phyloP scores from a whole-genome alignment of 2,113 vertebrate genomes.

The Dicerorhinus sumatrensis region DNA sequence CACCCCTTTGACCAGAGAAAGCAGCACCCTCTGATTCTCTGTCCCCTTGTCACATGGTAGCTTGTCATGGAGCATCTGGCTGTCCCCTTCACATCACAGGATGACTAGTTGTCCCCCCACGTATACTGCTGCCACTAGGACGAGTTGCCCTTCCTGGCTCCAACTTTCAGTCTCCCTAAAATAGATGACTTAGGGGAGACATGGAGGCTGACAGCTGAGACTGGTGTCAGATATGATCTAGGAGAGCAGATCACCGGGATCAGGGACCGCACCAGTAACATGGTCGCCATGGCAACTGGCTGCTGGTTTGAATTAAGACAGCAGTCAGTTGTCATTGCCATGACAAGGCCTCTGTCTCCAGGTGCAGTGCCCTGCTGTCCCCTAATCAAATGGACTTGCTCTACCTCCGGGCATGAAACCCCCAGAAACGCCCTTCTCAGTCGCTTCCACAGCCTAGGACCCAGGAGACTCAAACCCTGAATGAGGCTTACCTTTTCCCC shows the following conservation, averaged over 20 bases:
- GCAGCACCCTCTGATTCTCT: too few relatives aligned
- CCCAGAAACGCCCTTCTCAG: background rate
- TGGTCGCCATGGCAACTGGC: conserved; percentile 60
- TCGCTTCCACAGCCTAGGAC: background rate
- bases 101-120: background rate
- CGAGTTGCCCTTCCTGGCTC: background rate
- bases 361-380: background rate
- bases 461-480: background rate
- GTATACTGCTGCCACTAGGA: background rate
- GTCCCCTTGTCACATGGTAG: background rate
- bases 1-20: background rate
- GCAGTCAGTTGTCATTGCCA: background rate
- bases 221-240: background rate
- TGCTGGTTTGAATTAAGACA: conserved; percentile 55
- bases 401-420: background rate
- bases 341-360: background rate
- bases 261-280: background rate
- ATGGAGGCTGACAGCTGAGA: background rate
- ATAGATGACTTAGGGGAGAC: background rate
- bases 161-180: background rate
- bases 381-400: background rate
- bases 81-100: background rate
- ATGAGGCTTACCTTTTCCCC: background rate
- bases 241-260: background rate
- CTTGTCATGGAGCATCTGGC: background rate